phyloP scores from a whole-genome alignment of 1,140 invertebrate genomes.

The Eupeodes corollae region DNA sequence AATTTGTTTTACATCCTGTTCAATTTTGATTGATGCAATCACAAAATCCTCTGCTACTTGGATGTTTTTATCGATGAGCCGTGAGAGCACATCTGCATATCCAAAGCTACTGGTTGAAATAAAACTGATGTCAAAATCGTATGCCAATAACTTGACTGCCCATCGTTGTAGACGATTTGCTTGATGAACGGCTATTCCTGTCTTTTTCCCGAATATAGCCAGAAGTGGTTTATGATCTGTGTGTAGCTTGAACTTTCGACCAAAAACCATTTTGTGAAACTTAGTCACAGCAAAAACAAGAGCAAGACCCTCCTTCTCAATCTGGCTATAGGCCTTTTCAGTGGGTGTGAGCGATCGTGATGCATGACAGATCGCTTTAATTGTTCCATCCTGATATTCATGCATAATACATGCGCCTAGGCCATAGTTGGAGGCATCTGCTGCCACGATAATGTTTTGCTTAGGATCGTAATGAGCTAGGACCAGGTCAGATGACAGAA shows the following conservation, averaged over 20 bases:
- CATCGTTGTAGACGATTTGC: not conserved
- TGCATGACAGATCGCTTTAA: slow-evolving; percentile 22
- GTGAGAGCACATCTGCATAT: slow-evolving; percentile 17
- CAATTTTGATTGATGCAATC: not conserved
- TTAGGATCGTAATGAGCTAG: not conserved
- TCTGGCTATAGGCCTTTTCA: slow-evolving; percentile 35
- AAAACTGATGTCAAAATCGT: slow-evolving; percentile 14
- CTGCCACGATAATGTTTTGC: slow-evolving; percentile 7
- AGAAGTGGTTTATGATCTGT: no score
- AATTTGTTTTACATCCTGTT: no score
- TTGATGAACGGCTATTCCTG: not conserved
- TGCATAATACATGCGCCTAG: slow-evolving; percentile 19
- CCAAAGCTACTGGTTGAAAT: slow-evolving; percentile 10
- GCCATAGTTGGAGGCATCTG: slow-evolving; percentile 6
- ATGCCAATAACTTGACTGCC: slow-evolving; percentile 3
- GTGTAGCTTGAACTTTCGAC: slow-evolving; percentile 23
- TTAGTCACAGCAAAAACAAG: slow-evolving; percentile 31
- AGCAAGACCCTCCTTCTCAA: no score
- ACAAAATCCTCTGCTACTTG: not conserved
- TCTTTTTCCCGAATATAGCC: slow-evolving; percentile 4
- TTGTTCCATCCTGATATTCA: slow-evolving; percentile 13
- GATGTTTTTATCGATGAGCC: no score
- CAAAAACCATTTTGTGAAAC: slow-evolving; percentile 30
- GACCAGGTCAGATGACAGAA: not conserved
- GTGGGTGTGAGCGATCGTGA: slow-evolving; percentile 29